Base-by-base conservation (phyloP, 23 tunicate genomes). In the Oikopleura dioica region DNA sequence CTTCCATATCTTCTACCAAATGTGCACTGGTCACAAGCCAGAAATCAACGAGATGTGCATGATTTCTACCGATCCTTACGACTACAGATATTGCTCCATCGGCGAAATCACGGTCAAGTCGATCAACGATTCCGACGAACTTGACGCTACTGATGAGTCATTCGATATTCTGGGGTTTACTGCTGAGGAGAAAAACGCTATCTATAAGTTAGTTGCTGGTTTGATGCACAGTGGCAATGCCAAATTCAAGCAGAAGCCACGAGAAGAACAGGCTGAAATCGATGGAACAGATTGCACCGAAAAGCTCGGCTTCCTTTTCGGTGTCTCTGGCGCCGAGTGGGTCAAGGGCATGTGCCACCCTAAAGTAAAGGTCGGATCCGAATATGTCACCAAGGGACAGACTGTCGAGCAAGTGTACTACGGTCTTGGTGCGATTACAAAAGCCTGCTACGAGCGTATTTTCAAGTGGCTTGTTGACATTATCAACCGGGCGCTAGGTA, bases 251-350 rank as follows among this genome's bases (percentile, higher is more conserved):
- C 99, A 94, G 59, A 94, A 94, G 79, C 99, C 99, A 1, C 37
- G 99, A 38, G 99, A 94, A 35, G 99, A 94, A 63, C 99, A 94
- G 79, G 99, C 99, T 0, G 99, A 94, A 44, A 85, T 95, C 0
- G 99, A 94, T 77, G 99, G 99, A 63, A 83, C 99, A 0, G 99
- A 94, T 81, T 87, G 95, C 82, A 87, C 99, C 12, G 95, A 94
- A 59, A 86, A 86, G 37, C 68, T 94, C 4, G 72, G 88, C 35
- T 94, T 86, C 38, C 80, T 94, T 16, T 87, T 94, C 37, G 95
- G 95, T 4, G 76, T 94, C 26, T 83, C 83, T 72, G 78, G 88
- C 30, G 85, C 85, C 28, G 99, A 94, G 36, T 83, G 82, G 36
- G n/a, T n/a, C n/a, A n/a, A 91, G 78, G 80, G 88, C 23, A 36